Base-by-base conservation (phyloP, 2,113 vertebrate genomes). In the Eolophus roseicapilla region DNA sequence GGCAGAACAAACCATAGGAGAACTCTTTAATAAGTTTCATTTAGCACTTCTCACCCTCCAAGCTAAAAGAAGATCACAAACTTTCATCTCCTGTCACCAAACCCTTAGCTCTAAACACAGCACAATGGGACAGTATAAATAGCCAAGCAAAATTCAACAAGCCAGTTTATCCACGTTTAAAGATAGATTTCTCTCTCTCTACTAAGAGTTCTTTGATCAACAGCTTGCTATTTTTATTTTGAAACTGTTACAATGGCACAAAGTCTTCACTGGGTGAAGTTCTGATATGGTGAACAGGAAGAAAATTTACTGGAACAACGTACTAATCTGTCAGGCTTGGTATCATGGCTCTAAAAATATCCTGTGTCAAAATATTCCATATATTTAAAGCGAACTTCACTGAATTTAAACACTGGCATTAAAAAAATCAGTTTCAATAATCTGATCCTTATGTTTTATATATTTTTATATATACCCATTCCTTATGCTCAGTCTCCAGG, bases 31-130 rank as follows among this genome's bases (percentile, higher is more conserved):
- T 64, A 39, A 39, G 69, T 96, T 96, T 92, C 90, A 86, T 90
- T 96, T 93, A 82, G 86, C 86, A 91, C 77, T 95, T 76, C 64
- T 93, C 63, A 37, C 49, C 91, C 91, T 92, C 92, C 87, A 67
- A 97, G 86, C 81, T 87, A 95, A 82, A 92, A 92, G 82, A 59
- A 44, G 55, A 90, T 77, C 62, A 87, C 74, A 83, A 82, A 73
- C 57, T 95, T 94, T 82, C 64, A 68, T 20, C 39, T 95, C 77
- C 57, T 7, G 31, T 92, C 86, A 92, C 81, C 77, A 80, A 85
- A 73, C 7, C 46, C 65, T 60, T n/a, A 57, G 86, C 74, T 80
- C 44, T 59, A 76, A 95, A 82, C 21, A 49, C 63, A 75, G 73
- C 65, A 76, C 0, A 13, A 95, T 33, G 63, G 78, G 89, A 81